phyloP scores from a whole-genome alignment of 2,888 invertebrate species.

The Metalampra italica region DNA sequence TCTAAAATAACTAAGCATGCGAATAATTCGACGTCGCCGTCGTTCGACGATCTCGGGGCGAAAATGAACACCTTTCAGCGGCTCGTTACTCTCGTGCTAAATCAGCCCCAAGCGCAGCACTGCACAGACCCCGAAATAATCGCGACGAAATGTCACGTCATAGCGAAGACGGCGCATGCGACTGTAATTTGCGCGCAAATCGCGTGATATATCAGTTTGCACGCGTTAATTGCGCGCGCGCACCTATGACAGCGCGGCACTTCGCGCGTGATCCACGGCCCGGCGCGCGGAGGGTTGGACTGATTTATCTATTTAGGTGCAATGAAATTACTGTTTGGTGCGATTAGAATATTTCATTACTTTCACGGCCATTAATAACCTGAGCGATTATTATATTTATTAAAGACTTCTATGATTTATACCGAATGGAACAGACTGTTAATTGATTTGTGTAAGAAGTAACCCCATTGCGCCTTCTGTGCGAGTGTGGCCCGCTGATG shows the following conservation, averaged over 20 bases:
- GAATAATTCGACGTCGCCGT: neutral
- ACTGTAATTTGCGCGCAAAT: slow-evolving; percentile 26
- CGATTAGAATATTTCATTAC: slow-evolving; percentile 10
- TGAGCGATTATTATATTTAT: slow-evolving; percentile 5
- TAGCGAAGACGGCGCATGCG: slow-evolving; percentile 27
- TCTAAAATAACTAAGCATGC: neutral
- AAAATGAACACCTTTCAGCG: slow-evolving; percentile 4
- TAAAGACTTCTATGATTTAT: neutral
- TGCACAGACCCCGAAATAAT: slow-evolving; percentile 14
- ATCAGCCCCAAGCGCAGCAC: neutral
- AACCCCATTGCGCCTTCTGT: too few species aligned
- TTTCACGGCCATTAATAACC: slow-evolving; percentile 7
- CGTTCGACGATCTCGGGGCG: neutral
- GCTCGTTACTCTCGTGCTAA: neutral
- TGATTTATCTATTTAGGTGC: slow-evolving; percentile 24
- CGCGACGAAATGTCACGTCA: slow-evolving; percentile 23
- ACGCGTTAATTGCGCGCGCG: slow-evolving; percentile 27
- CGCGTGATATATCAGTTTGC: slow-evolving; percentile 39
- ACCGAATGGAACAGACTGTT: neutral
- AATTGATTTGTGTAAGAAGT: too few species aligned
- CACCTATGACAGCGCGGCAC: slow-evolving; percentile 35
- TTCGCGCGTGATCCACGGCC: slow-evolving; percentile 37
- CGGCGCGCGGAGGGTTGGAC: slow-evolving; percentile 16
- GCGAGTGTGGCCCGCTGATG: too few species aligned
- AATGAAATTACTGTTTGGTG: slow-evolving; percentile 7